Percentiles rank a stretch among this genome's conserved stretches.
Conservation (phyloP, 2,797 vertebrate genomes). For the Takifugu ocellatus region DNA sequence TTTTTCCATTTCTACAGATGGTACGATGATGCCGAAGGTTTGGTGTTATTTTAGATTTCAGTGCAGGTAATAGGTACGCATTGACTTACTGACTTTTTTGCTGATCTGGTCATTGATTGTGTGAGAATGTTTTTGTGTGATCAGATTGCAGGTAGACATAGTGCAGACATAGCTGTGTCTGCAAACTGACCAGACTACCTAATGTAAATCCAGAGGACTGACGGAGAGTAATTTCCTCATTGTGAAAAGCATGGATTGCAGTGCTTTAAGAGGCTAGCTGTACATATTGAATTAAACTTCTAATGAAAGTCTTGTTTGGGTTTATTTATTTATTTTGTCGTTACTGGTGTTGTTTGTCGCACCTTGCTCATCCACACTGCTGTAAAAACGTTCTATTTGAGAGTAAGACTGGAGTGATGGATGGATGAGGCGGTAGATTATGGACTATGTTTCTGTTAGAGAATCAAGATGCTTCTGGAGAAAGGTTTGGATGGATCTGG, state of each 20-base stretch:
- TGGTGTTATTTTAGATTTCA: slow-evolving; percentile 13
- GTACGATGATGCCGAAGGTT: slow-evolving; percentile 9
- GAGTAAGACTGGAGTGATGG: no score
- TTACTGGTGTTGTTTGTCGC: not conserved
- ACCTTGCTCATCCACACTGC: not conserved
- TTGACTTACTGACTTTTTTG: slow-evolving; percentile 18
- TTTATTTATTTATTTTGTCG: no score
- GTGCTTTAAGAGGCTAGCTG: slow-evolving; percentile 59
- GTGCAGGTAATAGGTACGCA: slow-evolving; percentile 11
- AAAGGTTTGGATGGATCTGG: no score
- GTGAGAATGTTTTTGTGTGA: slow-evolving; percentile 31
- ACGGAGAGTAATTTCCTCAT: slow-evolving; percentile 19
- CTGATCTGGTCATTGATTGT: slow-evolving; percentile 16
- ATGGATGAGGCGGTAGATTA: no score
- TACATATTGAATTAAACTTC: slow-evolving; percentile 69
- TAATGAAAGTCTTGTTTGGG: slow-evolving; percentile 24
- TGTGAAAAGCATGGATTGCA: slow-evolving; percentile 48
- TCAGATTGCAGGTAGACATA: slow-evolving; percentile 32
- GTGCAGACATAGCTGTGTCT: slow-evolving; percentile 28
- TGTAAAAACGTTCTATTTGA: no score
- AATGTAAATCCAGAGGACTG: slow-evolving; percentile 6
- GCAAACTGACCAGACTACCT: no score
- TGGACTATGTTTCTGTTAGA: no score
- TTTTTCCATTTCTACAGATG: not conserved
- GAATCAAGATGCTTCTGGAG: no score